These are phyloP conservation scores for Agonopterix heracliana DNA, from an alignment of 2,888 invertebrate genomes.

Conservation along the genomic window DNA sequence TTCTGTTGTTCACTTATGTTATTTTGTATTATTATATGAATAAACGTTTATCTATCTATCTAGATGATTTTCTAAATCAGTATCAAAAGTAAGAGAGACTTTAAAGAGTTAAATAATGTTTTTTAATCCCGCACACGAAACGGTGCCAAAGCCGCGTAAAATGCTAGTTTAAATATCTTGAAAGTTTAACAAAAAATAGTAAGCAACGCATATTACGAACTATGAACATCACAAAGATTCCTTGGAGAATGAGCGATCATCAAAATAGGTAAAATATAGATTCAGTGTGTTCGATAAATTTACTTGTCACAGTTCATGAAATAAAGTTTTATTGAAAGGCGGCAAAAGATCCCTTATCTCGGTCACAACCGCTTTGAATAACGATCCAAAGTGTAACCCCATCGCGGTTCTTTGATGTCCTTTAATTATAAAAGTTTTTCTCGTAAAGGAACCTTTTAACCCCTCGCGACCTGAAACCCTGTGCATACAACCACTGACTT, in stretches of 20 bases:
- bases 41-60: too few species aligned
- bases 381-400: conserved; percentile 71
- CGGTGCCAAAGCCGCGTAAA: too few species aligned
- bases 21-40: too few species aligned
- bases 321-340: conserved; percentile 60
- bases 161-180: too few species aligned
- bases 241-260: background rate
- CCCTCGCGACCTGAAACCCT: conserved; percentile 14
- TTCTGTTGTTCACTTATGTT: too few species aligned
- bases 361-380: conserved; percentile 67
- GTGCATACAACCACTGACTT: conserved; percentile 21
- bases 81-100: too few species aligned
- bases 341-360: conserved; percentile 66
- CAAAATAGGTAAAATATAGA: background rate
- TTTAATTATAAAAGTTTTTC: conserved; percentile 73
- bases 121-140: too few species aligned
- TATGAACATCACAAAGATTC: too few species aligned
- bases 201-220: too few species aligned
- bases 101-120: too few species aligned
- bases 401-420: conserved; percentile 70
- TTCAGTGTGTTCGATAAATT: conserved; percentile 31
- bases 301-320: conserved; percentile 59
- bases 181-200: too few species aligned
- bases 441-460: conserved; percentile 54
- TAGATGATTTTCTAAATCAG: too few species aligned